Conservation (phyloP, 2,888 invertebrate genomes). For the Parasteatoda lunata region DNA sequence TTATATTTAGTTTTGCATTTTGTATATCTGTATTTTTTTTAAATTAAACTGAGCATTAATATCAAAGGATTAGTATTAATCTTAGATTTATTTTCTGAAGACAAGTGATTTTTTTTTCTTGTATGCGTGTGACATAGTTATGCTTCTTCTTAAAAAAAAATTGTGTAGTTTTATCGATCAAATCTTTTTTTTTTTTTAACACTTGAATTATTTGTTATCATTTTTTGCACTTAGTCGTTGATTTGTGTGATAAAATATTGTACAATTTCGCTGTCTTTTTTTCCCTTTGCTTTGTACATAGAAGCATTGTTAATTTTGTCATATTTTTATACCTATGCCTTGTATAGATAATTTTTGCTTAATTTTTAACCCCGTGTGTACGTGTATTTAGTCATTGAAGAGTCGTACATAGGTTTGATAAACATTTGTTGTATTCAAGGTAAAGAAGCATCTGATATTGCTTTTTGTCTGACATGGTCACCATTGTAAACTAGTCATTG, state of each 20-base stretch:
- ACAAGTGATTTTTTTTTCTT: too few species aligned
- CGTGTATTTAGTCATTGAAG: slow-evolving; percentile 43
- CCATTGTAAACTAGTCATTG: slow-evolving; percentile 66
- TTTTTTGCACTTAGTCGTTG: neutral
- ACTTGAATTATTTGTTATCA: neutral
- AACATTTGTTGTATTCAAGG: neutral
- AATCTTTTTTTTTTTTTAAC: too few species aligned
- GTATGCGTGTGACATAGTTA: too few species aligned
- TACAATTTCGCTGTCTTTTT: neutral
- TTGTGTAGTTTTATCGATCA: too few species aligned
- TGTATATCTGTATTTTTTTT: too few species aligned
- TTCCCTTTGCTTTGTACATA: neutral
- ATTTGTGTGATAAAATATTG: neutral
- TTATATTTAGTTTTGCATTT: too few species aligned
- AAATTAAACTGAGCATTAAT: too few species aligned
- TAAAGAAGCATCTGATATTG: slow-evolving; percentile 13
- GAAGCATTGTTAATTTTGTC: neutral
- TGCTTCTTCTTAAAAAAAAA: too few species aligned
- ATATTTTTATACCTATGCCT: neutral
- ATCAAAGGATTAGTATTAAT: too few species aligned
- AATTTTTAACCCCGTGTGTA: slow-evolving; percentile 2
- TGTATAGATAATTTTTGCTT: slow-evolving; percentile 9
- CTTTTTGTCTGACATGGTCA: slow-evolving; percentile 19
- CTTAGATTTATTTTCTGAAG: too few species aligned
- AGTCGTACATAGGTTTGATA: slow-evolving; percentile 12